Evolutionary conservation across 1,140 invertebrate genomes (phyloP).

Genomic region (Neomicropteryx cornuta): DNA sequence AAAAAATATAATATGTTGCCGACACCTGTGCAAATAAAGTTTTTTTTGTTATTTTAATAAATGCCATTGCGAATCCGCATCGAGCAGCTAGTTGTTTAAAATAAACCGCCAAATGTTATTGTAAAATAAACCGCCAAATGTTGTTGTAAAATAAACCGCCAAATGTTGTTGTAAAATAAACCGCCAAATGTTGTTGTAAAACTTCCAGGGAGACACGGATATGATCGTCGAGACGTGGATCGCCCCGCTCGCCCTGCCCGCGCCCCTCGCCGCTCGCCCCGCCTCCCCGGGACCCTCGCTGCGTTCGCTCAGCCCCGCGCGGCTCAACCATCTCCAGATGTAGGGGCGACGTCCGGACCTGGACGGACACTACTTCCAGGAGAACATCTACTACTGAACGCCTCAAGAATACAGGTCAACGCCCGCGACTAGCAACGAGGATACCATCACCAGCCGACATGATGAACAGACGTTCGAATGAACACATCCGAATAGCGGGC

Average conservation of each 20-base stretch:
- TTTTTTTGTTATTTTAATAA: conserved; percentile 11
- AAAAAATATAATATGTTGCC: too few relatives aligned
- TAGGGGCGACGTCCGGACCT: too few relatives aligned
- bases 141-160: conserved; percentile 36
- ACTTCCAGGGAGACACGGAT: conserved; percentile 40
- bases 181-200: conserved; percentile 35
- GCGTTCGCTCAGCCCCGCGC: background rate
- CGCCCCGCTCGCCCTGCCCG: conserved; percentile 27
- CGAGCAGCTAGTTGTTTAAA: conserved; percentile 13
- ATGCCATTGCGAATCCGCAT: conserved; percentile 10
- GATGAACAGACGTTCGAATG: too few relatives aligned
- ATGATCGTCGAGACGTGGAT: conserved; percentile 33
- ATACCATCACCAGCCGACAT: too few relatives aligned
- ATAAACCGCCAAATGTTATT: too few relatives aligned
- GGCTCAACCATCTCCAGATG: too few relatives aligned
- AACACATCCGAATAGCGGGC: too few relatives aligned
- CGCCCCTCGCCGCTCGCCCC: conserved; percentile 29
- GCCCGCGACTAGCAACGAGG: too few relatives aligned
- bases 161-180: conserved; percentile 38
- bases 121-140: conserved; percentile 31
- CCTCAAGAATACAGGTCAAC: too few relatives aligned
- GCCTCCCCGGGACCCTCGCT: conserved; percentile 3
- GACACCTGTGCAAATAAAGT: conserved; percentile 7
- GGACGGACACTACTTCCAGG: too few relatives aligned
- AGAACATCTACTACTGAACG: too few relatives aligned